phyloP scores from a whole-genome alignment of 2,113 vertebrate species.

The Megaceryle maxima region DNA sequence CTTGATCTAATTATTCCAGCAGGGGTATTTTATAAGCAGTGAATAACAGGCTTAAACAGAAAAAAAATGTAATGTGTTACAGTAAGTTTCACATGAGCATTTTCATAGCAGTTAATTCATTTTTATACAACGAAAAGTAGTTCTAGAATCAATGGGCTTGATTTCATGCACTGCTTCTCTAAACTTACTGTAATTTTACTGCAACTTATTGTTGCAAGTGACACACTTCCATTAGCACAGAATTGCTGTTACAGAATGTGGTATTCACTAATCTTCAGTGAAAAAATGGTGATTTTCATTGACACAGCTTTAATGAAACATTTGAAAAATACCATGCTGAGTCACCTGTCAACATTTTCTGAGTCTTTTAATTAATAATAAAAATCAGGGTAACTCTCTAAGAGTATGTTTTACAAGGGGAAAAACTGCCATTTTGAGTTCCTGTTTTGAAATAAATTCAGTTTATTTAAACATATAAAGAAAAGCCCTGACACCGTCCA shows the following conservation, averaged over 20 bases:
- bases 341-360: neutral
- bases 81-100: neutral
- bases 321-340: neutral
- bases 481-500: neutral
- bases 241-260: neutral
- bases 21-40: neutral
- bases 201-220: neutral
- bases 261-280: neutral
- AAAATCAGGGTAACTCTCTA: neutral
- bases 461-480: neutral
- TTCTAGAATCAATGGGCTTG: neutral
- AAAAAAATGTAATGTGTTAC: neutral
- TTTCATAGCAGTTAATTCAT: neutral
- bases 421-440: neutral
- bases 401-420: neutral
- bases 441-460: neutral
- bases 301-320: neutral
- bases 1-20: neutral
- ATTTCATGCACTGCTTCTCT: neutral
- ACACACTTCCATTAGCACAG: neutral
- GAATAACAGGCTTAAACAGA: neutral
- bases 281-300: neutral
- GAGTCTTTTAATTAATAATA: neutral
- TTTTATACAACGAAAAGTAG: neutral
- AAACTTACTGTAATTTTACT: neutral